phyloP scores from a whole-genome alignment of 2,797 vertebrate species.

The Threskiornis aethiopicus region DNA sequence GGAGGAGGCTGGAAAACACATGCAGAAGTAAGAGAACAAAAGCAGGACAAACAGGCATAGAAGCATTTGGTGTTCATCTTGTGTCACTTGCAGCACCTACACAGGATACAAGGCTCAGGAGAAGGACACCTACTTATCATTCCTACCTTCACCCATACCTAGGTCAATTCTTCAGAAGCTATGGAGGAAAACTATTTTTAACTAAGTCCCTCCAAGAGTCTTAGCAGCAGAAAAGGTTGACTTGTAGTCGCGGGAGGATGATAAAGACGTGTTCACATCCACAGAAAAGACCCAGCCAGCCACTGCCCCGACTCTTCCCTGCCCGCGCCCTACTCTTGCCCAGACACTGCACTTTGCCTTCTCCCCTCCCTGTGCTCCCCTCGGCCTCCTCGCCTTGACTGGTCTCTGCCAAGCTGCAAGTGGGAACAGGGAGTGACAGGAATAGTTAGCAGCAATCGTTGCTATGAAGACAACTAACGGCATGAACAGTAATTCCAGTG shows the following conservation, averaged over 20 bases:
- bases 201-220: not conserved
- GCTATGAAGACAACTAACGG: not conserved
- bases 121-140: not conserved
- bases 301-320: not conserved
- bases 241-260: not conserved
- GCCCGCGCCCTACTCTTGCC: not conserved
- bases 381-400: not conserved
- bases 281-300: not conserved
- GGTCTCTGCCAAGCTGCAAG: not conserved
- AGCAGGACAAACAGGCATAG: not conserved
- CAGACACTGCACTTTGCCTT: not conserved
- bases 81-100: not conserved
- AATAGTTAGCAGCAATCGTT: not conserved
- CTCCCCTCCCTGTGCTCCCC: fast-evolving
- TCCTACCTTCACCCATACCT: not conserved
- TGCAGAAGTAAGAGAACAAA: not conserved
- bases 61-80: not conserved
- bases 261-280: not conserved
- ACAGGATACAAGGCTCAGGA: not conserved
- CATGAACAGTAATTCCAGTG: not conserved
- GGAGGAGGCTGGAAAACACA: not conserved
- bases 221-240: not conserved
- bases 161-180: not conserved
- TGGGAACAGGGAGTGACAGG: not conserved
- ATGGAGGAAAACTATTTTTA: not conserved